Evolutionary conservation across 2,888 invertebrate genomes (phyloP).

Genomic region (Habrosyne pyritoides): DNA sequence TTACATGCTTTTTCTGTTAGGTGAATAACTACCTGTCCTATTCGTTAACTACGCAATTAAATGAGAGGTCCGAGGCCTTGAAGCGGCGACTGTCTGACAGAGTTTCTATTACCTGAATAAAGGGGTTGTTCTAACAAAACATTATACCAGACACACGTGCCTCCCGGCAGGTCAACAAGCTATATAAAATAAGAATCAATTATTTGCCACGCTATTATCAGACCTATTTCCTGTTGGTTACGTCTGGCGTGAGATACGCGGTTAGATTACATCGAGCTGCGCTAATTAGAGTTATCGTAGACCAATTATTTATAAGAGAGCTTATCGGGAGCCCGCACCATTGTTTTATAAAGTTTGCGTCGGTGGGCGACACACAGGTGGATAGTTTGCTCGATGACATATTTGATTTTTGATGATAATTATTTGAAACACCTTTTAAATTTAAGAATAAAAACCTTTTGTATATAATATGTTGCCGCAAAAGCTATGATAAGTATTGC

Average conservation of each 20-base stretch:
- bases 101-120: too few relatives aligned
- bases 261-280: slow-evolving; percentile 60
- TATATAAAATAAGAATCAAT: slow-evolving; percentile 45
- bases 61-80: too few relatives aligned
- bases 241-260: slow-evolving; percentile 57
- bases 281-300: slow-evolving; percentile 79
- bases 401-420: too few relatives aligned
- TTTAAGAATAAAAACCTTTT: too few relatives aligned
- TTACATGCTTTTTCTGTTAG: too few relatives aligned
- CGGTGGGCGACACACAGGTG: slow-evolving; percentile 41
- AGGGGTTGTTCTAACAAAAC: slow-evolving; percentile 9
- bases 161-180: slow-evolving; percentile 33
- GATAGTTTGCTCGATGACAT: slow-evolving; percentile 14
- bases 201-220: slow-evolving; percentile 41
- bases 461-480: too few relatives aligned
- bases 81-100: too few relatives aligned
- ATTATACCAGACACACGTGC: slow-evolving; percentile 24
- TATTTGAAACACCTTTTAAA: too few relatives aligned
- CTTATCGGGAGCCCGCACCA: slow-evolving; percentile 65
- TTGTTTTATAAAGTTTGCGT: slow-evolving; percentile 61
- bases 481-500: too few relatives aligned
- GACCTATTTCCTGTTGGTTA: slow-evolving; percentile 54
- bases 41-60: too few relatives aligned
- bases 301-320: slow-evolving; percentile 77
- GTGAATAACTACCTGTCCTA: too few relatives aligned